phyloP scores from a whole-genome alignment of 2,113 vertebrate species.

The Zingel zingel region DNA sequence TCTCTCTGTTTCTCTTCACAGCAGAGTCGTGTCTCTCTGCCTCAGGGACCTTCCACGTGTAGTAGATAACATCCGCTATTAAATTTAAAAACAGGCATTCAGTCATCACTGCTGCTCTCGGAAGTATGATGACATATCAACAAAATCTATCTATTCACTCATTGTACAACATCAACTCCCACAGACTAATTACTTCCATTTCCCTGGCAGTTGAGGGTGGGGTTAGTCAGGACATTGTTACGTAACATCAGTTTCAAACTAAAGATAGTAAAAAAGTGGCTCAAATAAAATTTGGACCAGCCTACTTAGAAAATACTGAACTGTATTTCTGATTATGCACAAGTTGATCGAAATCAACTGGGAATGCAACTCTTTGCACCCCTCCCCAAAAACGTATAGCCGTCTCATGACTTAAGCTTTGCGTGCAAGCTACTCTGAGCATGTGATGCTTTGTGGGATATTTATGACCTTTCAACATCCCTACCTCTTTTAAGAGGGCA shows the following conservation, averaged over 20 bases:
- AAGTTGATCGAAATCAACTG: neutral
- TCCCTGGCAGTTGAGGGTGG: neutral
- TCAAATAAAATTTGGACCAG: neutral
- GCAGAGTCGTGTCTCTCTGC: constrained; percentile 81
- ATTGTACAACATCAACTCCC: neutral
- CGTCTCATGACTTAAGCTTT: constrained; percentile 26
- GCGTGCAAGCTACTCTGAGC: neutral
- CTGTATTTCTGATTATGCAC: neutral
- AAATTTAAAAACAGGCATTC: constrained; percentile 1
- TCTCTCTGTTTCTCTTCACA: constrained; percentile 72
- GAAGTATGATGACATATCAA: neutral
- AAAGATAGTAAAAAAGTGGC: neutral
- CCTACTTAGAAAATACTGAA: neutral
- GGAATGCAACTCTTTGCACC: neutral
- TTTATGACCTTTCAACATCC: neutral
- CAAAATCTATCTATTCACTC: no score
- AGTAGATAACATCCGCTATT: constrained; percentile 70
- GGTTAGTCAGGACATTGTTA: neutral
- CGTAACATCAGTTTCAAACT: neutral
- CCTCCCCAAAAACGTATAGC: neutral
- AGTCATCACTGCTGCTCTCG: neutral
- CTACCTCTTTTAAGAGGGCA: constrained; percentile 7
- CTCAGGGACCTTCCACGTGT: constrained; percentile 73
- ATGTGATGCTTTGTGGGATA: constrained; percentile 45
- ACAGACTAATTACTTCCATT: neutral